Evolutionary conservation across 2,888 invertebrate genomes (phyloP).

Genomic region (Yponomeuta sedellus): DNA sequence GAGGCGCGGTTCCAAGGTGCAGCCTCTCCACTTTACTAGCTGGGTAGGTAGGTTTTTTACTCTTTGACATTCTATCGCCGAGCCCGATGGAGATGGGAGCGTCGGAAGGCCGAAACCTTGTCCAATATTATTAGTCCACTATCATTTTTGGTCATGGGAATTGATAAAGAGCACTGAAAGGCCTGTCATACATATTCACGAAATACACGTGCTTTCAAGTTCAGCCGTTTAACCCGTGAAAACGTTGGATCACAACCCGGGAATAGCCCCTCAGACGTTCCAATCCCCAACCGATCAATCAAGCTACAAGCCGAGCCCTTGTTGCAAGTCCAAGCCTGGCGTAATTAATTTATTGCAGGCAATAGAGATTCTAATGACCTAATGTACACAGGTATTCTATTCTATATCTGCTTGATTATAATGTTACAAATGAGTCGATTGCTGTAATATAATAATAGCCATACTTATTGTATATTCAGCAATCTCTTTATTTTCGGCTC

Average conservation of each 20-base stretch:
- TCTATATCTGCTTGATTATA: too few species aligned
- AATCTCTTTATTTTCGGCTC: too few species aligned
- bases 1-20: slow-evolving; percentile 8
- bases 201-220: too few species aligned
- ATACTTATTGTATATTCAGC: too few species aligned
- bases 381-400: too few species aligned
- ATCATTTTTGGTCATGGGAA: not conserved
- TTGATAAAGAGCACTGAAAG: too few species aligned
- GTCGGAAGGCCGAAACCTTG: not conserved
- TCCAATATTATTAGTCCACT: not conserved
- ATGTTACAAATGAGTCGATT: too few species aligned
- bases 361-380: too few species aligned
- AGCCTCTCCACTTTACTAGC: not conserved
- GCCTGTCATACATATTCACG: too few species aligned
- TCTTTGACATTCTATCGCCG: not conserved
- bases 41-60: not conserved
- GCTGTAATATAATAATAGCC: too few species aligned
- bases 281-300: not conserved
- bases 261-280: not conserved
- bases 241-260: too few species aligned
- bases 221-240: too few species aligned
- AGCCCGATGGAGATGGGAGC: not conserved
- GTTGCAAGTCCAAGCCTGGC: not conserved
- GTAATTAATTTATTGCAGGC: not conserved
- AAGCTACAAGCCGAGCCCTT: slow-evolving; percentile 6